Evolutionary conservation across 1,140 invertebrate species (phyloP), one percentile per base, ranked within the genome.

Genomic region (Phymastichus coffea): DNA sequence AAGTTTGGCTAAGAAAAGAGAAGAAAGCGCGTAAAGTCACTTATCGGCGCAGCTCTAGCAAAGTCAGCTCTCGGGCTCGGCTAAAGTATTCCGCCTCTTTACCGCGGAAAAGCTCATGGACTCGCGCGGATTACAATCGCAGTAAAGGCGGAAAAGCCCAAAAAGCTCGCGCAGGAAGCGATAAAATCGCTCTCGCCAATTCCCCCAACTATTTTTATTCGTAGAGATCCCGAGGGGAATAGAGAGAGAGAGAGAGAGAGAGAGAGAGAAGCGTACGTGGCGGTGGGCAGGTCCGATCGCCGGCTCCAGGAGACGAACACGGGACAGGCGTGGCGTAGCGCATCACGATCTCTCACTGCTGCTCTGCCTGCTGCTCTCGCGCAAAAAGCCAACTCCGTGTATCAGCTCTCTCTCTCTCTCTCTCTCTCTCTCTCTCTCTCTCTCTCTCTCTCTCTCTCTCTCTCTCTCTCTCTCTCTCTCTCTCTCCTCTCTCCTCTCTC

Each of bases 271-370:
- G n/a, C n/a, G n/a, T n/a, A n/a, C n/a, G n/a, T n/a, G n/a, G n/a
- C n/a, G n/a, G n/a, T n/a, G n/a, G n/a, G n/a, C n/a, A n/a, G n/a
- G n/a, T n/a, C n/a, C n/a, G n/a, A n/a, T n/a, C n/a, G n/a, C n/a
- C n/a, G n/a, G n/a, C n/a, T n/a, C n/a, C n/a, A n/a, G n/a, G n/a
- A 60, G 69, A 67, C 61, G 70, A 74, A 76, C 74, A 76, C 64
- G 65, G 62, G 68, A 76, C 74, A 73, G 74, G 74, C 74, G 74
- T 76, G 74, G 74, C 67, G 53, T 30, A 61, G n/a, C 53, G n/a
- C n/a, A n/a, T n/a, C n/a, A n/a, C n/a, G n/a, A n/a, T n/a, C n/a
- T n/a, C n/a, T n/a, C n/a, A n/a, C n/a, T n/a, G n/a, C n/a, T n/a
- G n/a, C n/a, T n/a, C n/a, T n/a, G n/a, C n/a, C n/a, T n/a, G 28